These are phyloP conservation scores for Cheilosia pagana DNA, from an alignment of 2,888 invertebrate species.

Conservation along the genomic window DNA sequence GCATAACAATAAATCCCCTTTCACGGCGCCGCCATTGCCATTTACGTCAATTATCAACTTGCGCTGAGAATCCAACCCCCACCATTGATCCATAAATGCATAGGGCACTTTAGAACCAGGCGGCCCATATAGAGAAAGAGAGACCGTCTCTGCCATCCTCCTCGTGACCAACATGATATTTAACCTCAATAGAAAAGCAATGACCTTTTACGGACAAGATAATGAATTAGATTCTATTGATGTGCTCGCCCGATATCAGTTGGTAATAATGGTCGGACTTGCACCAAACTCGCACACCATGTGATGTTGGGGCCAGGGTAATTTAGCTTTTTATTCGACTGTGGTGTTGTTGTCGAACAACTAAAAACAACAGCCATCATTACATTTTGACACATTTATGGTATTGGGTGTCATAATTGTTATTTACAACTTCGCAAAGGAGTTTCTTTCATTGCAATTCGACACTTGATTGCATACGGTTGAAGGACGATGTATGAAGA, in stretches of 20 bases:
- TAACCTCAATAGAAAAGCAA: conserved; percentile 62
- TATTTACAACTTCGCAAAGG: not conserved
- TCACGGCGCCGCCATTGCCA: conserved; percentile 36
- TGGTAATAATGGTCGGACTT: conserved; percentile 19
- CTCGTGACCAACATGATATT: conserved; percentile 50
- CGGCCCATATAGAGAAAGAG: not conserved
- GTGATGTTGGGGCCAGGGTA: not conserved
- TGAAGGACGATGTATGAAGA: too few relatives aligned
- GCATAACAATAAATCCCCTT: not conserved
- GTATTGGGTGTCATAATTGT: too few relatives aligned
- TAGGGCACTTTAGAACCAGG: conserved; percentile 3
- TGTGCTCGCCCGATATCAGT: conserved; percentile 18
- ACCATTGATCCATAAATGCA: conserved; percentile 7
- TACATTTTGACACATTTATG: too few relatives aligned
- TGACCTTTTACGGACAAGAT: conserved; percentile 49
- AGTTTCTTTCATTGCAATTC: too few relatives aligned
- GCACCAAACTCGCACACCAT: not conserved
- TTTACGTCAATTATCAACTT: conserved; percentile 37
- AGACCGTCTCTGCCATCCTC: not conserved
- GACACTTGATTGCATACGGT: too few relatives aligned
- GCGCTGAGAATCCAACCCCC: not conserved
- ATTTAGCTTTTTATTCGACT: not conserved
- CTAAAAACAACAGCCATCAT: not conserved
- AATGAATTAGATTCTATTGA: conserved; percentile 45
- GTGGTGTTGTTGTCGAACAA: not conserved